Evolutionary conservation across 2,888 invertebrate genomes (phyloP).

Genomic region (Aphrophora alni): DNA sequence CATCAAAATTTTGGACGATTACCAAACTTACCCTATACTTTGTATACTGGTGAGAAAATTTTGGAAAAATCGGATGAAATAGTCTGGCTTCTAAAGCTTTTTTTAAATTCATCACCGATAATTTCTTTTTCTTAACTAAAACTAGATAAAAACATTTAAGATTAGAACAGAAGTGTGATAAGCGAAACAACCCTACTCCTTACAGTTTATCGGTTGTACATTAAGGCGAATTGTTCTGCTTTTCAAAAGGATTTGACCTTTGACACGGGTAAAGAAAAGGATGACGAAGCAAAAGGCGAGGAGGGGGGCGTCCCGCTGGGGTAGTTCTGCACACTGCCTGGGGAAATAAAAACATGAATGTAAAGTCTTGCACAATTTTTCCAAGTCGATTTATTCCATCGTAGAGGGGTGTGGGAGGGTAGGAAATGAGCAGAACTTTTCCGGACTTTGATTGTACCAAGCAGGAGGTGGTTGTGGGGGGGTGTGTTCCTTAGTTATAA

Average conservation of each 20-base stretch:
- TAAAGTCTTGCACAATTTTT: conserved; percentile 29
- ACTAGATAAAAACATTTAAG: too few species aligned
- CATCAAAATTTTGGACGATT: too few species aligned
- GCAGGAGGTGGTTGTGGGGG: neutral
- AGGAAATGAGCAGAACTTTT: too few species aligned
- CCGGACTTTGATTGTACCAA: neutral
- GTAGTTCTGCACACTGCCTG: neutral
- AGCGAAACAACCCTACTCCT: neutral
- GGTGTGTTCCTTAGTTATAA: neutral
- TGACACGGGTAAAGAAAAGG: neutral
- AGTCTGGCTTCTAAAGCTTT: too few species aligned
- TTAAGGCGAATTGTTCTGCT: neutral
- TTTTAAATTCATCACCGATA: too few species aligned
- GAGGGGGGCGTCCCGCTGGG: neutral
- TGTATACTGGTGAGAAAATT: too few species aligned
- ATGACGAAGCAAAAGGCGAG: conserved; percentile 6
- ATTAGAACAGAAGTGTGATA: neutral
- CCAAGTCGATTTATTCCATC: conserved; percentile 18
- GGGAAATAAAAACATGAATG: conserved; percentile 31
- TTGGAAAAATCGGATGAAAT: too few species aligned
- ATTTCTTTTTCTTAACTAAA: too few species aligned
- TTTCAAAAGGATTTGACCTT: neutral
- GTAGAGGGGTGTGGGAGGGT: neutral
- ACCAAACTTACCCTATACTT: too few species aligned
- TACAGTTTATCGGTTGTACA: neutral